Evolutionary conservation across 2,797 vertebrate genomes (phyloP).

Genomic region (Phataginus tricuspis): DNA sequence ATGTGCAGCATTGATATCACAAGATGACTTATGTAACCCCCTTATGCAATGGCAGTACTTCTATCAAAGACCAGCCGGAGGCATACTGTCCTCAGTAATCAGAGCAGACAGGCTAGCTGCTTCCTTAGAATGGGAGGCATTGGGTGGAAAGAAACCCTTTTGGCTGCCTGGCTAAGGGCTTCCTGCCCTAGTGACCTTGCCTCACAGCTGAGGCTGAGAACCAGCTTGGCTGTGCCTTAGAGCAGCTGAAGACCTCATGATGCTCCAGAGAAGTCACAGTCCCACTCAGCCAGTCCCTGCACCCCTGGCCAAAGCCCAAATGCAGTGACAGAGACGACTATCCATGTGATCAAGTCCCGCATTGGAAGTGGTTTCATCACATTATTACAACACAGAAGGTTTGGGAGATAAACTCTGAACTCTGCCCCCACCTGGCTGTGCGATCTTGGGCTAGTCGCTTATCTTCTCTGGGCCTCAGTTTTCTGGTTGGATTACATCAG

Average conservation of each 20-base stretch:
- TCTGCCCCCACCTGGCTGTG: background rate
- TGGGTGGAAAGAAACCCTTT: background rate
- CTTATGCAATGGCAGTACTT: background rate
- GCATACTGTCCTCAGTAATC: background rate
- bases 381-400: background rate
- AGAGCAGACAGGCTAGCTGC: background rate
- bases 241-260: background rate
- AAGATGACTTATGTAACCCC: slow-evolving; percentile 39
- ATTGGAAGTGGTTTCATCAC: background rate
- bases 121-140: background rate
- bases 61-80: background rate
- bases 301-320: background rate
- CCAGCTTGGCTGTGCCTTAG: background rate
- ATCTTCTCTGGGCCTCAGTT: background rate
- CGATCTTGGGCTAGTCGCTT: background rate
- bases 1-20: fast-evolving
- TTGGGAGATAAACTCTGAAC: background rate
- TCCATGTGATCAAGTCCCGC: background rate
- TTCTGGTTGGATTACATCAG: background rate
- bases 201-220: background rate
- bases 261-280: background rate
- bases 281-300: background rate
- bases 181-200: background rate
- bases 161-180: background rate
- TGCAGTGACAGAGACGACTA: background rate